Percentiles rank a stretch among this genome's conserved stretches.
Conservation (phyloP, 2,113 vertebrate species). For the Arothron firmamentum region DNA sequence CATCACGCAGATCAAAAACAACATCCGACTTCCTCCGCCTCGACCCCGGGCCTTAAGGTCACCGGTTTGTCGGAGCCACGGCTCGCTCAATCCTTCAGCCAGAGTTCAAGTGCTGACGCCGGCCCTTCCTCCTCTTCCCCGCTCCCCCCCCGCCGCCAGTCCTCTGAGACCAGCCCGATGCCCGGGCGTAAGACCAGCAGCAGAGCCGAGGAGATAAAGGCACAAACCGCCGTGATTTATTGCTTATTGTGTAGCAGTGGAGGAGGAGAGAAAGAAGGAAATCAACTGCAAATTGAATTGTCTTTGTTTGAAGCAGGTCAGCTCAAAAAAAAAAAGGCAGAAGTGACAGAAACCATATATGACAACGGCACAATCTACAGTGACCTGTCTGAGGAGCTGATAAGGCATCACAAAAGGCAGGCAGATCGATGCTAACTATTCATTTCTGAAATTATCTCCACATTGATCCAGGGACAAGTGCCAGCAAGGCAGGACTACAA, state of each 20-base stretch:
- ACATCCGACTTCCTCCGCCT: slow-evolving; percentile 83
- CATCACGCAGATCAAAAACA: slow-evolving; percentile 60
- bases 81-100: slow-evolving; percentile 91
- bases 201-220: slow-evolving; percentile 79
- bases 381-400: slow-evolving; percentile 85
- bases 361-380: slow-evolving; percentile 92
- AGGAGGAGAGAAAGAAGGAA: slow-evolving; percentile 71
- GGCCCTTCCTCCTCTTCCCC: slow-evolving; percentile 70
- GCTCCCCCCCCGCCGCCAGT: slow-evolving; percentile 61
- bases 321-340: slow-evolving; percentile 66
- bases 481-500: slow-evolving; percentile 84
- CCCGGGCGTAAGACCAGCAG: slow-evolving; percentile 74
- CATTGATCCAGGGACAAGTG: slow-evolving; percentile 97
- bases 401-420: slow-evolving; percentile 84
- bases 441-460: slow-evolving; percentile 99
- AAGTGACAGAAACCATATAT: slow-evolving; percentile 83
- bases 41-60: slow-evolving; percentile 85
- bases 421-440: slow-evolving; percentile 99
- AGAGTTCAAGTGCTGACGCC: slow-evolving; percentile 79
- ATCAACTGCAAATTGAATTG: slow-evolving; percentile 98
- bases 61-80: slow-evolving; percentile 89
- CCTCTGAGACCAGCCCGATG: slow-evolving; percentile 82
- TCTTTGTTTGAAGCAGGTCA: slow-evolving; percentile 85
- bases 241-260: slow-evolving; percentile 79
- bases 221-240: slow-evolving; percentile 96